Evolutionary conservation across 35 echinoderm and acorn worm species (phyloP).

Genomic region (Lytechinus pictus): DNA sequence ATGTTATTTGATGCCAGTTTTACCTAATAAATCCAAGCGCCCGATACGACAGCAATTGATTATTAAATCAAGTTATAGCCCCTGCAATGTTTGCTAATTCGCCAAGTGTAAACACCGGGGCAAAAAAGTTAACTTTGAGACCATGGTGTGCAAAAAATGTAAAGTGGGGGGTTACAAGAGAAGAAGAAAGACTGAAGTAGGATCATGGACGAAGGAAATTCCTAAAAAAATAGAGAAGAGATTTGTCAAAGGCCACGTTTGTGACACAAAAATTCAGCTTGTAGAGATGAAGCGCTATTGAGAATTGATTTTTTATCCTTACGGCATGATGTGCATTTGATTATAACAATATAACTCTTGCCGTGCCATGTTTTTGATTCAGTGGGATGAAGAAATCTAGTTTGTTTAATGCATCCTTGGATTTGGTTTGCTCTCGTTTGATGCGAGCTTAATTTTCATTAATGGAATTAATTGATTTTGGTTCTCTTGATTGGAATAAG

Average conservation of each 20-base stretch:
- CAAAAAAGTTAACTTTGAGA: constrained; percentile 16
- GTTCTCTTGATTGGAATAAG: background rate
- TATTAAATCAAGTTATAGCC: constrained; percentile 48
- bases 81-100: constrained; percentile 41
- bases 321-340: background rate
- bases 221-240: background rate
- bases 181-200: background rate
- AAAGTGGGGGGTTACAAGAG: background rate
- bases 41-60: constrained; percentile 47
- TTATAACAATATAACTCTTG: background rate
- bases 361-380: background rate
- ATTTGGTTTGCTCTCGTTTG: background rate
- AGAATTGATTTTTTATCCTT: background rate
- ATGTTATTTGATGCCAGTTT: constrained; percentile 37
- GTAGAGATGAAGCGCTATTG: background rate
- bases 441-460: background rate
- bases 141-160: background rate
- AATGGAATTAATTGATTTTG: background rate
- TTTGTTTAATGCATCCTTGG: constrained; percentile 3
- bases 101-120: background rate
- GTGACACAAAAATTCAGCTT: background rate
- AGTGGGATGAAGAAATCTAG: background rate
- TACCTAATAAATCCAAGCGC: constrained; percentile 31
- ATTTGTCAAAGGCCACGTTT: background rate
- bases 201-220: background rate